Evolutionary conservation across 2,113 vertebrate species (phyloP).

Genomic region (Nesogale talazaci): DNA sequence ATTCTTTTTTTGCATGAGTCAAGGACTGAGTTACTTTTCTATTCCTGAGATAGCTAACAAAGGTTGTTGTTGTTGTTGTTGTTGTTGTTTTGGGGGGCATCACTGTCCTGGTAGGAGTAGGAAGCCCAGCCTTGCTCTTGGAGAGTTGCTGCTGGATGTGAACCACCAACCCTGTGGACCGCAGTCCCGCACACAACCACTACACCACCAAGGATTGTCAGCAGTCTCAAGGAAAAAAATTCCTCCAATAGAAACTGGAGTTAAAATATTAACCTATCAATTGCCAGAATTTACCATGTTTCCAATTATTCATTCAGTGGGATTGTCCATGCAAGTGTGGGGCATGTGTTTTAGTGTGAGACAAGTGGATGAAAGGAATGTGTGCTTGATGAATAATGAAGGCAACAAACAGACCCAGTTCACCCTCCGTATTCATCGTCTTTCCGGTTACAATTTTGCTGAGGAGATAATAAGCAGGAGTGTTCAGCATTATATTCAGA

Average conservation of each 20-base stretch:
- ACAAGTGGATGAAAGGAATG: neutral
- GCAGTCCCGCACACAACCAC: too few relatives aligned
- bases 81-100: too few relatives aligned
- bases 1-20: too few relatives aligned
- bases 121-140: too few relatives aligned
- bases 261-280: constrained; percentile 4
- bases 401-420: constrained; percentile 5
- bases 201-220: too few relatives aligned
- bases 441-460: constrained; percentile 44
- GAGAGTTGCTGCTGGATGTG: too few relatives aligned
- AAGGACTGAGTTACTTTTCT: too few relatives aligned
- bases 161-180: too few relatives aligned
- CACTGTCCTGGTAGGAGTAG: too few relatives aligned
- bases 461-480: constrained; percentile 13
- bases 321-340: neutral
- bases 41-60: too few relatives aligned
- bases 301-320: neutral
- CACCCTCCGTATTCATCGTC: neutral
- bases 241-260: neutral
- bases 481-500: constrained; percentile 4
- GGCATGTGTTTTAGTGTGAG: neutral
- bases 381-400: constrained; percentile 51
- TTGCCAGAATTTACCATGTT: neutral
- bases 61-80: too few relatives aligned
- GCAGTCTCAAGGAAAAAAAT: constrained; percentile 30